phyloP scores from a whole-genome alignment of 2,888 invertebrate genomes.

The Leptothorax acervorum region DNA sequence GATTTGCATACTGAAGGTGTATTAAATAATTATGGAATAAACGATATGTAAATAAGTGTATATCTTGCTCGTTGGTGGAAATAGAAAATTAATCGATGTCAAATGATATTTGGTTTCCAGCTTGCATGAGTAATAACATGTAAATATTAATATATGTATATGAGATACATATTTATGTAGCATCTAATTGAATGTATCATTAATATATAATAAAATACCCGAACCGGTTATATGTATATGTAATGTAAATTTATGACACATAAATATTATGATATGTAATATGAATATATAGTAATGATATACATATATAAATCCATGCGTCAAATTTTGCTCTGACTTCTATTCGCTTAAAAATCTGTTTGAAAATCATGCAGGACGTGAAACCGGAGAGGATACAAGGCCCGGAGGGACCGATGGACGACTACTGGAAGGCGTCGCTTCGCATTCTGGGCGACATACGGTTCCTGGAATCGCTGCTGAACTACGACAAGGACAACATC shows the following conservation, averaged over 20 bases:
- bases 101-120: neutral
- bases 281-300: neutral
- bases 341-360: neutral
- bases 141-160: conserved; percentile 5
- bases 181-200: neutral
- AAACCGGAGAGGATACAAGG: conserved; percentile 96
- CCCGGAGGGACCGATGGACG: conserved; percentile 92
- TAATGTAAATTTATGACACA: neutral
- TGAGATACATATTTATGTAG: neutral
- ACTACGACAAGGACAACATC: conserved; percentile 98
- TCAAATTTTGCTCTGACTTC: neutral
- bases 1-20: conserved; percentile 96
- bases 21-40: conserved; percentile 1
- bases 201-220: neutral
- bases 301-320: neutral
- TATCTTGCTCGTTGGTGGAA: neutral
- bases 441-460: conserved; percentile 96
- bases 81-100: neutral
- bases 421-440: conserved; percentile 97
- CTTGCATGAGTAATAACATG: neutral
- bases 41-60: neutral
- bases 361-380: conserved; percentile 87
- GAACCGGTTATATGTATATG: neutral
- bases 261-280: neutral
- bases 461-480: conserved; percentile 94